A percentile compares a stretch with the other conserved stretches of the same genome.
phyloP scores from a whole-genome alignment of 2,797 vertebrate species.

The Sebastes matsubarae region DNA sequence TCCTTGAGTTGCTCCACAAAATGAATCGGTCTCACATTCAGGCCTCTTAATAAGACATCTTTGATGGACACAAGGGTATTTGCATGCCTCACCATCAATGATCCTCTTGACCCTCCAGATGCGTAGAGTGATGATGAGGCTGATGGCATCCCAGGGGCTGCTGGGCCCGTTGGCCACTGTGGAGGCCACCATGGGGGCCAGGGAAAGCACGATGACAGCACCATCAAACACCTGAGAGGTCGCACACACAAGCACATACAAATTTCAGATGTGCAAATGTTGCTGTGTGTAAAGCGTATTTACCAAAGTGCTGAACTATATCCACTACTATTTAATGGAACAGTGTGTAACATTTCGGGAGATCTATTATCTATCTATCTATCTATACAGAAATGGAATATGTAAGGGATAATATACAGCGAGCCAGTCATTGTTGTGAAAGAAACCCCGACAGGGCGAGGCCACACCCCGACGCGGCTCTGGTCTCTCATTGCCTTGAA shows the following conservation, averaged over 20 bases:
- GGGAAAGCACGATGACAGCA: conserved; percentile 91
- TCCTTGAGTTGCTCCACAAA: background rate
- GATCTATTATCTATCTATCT: too few species aligned
- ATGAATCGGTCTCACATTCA: background rate
- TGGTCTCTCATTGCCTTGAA: too few species aligned
- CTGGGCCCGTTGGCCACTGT: conserved; percentile 96
- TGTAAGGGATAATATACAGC: too few species aligned
- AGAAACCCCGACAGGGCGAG: too few species aligned
- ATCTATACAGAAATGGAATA: too few species aligned
- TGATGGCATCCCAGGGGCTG: conserved; percentile 99
- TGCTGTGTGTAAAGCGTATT: background rate
- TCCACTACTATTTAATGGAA: background rate
- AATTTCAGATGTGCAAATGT: background rate
- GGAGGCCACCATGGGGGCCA: conserved; percentile 98
- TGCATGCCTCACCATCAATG: conserved; percentile 90
- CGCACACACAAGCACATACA: background rate
- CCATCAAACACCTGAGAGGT: conserved; percentile 90
- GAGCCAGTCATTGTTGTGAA: too few species aligned
- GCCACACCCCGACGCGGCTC: too few species aligned
- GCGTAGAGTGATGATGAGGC: conserved; percentile 96
- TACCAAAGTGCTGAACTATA: background rate
- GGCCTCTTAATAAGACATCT: background rate
- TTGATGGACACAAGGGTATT: background rate
- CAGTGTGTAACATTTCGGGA: too few species aligned
- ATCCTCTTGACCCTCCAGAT: conserved; percentile 98